These are phyloP conservation scores for Lagocephalus sceleratus DNA, from an alignment of 2,797 vertebrate species.

Conservation along the genomic window DNA sequence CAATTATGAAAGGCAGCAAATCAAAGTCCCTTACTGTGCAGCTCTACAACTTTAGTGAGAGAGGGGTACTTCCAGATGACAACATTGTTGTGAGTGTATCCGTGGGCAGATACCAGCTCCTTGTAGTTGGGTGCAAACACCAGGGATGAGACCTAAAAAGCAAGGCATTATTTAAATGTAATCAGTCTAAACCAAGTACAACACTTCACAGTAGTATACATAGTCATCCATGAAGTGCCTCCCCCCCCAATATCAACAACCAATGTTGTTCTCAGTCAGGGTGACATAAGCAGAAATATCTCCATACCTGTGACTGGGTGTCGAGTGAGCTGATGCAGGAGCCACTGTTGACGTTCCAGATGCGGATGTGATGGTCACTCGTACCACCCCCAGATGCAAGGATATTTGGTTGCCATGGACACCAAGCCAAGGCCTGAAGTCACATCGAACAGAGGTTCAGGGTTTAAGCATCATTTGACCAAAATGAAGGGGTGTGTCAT, in stretches of 20 bases:
- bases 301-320: conserved; percentile 1
- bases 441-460: not conserved
- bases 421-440: conserved; percentile 49
- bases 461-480: not conserved
- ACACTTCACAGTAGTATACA: not conserved
- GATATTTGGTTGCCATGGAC: conserved; percentile 86
- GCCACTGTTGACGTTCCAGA: conserved; percentile 88
- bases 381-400: conserved; percentile 89
- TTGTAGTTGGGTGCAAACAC: conserved; percentile 51
- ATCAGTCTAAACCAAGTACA: not conserved
- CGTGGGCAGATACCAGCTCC: conserved; percentile 91
- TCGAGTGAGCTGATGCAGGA: conserved; percentile 42
- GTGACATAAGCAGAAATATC: not conserved
- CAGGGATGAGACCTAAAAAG: not conserved
- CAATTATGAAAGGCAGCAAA: not conserved
- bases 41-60: conserved; percentile 10
- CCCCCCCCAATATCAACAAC: not conserved
- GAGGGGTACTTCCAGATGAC: conserved; percentile 93
- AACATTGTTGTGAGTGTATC: conserved; percentile 89
- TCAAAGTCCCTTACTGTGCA: not conserved
- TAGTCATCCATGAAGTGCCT: too few species aligned
- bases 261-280: not conserved
- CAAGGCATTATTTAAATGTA: not conserved
- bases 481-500: not conserved
- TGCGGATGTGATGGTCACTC: conserved; percentile 86